Base-by-base conservation (phyloP, 64 coral and sea anemone species). In the Stylophora pistillata region DNA sequence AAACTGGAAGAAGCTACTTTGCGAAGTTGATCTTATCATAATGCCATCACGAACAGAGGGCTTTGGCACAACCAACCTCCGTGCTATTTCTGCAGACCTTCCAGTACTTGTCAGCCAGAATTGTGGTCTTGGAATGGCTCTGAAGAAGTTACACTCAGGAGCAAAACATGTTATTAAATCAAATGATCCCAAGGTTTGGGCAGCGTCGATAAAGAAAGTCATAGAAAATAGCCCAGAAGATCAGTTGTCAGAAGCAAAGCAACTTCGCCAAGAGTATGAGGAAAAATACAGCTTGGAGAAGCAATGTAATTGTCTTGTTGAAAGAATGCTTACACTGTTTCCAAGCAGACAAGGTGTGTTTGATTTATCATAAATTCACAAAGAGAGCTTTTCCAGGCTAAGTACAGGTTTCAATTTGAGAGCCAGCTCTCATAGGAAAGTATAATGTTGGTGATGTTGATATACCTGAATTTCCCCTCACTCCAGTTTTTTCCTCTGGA, bases 101-200 rank as follows among this genome's bases (percentile, higher is more conserved):
- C 86, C 86, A 10, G 86, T 88, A 15, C 86, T 74, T 32, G 30
- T 76, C 23, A 77, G 86, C 54, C 27, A 62, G 14, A 77, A 88
- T 20, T 53, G 55, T 77, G 86, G 75, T 20, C 28, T 88, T 66
- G 86, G 86, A 16, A 78, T 88, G 86, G 58, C 73, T 23, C 56
- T 88, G 59, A 88, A 61, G 56, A 88, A 88, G 15, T 41, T 88
- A 12, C 73, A 27, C 13, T 47, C 56, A 27, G 86, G 86, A 23
- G 17, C 0, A 9, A 55, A 61, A 32, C 58, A 66, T 66, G 27
- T 88, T 1, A 10, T 88, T 1, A 20, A 88, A 18, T 88, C 86
- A 27, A 58, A 55, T n/a, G 57, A 88, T 10, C 57, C 55, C 9
- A 16, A 76, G 1, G 30, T 23, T 29, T 88, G 86, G 86, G 86